These are phyloP conservation scores for Apocheima hispidaria DNA, from an alignment of 2,888 invertebrate species.

Conservation along the genomic window DNA sequence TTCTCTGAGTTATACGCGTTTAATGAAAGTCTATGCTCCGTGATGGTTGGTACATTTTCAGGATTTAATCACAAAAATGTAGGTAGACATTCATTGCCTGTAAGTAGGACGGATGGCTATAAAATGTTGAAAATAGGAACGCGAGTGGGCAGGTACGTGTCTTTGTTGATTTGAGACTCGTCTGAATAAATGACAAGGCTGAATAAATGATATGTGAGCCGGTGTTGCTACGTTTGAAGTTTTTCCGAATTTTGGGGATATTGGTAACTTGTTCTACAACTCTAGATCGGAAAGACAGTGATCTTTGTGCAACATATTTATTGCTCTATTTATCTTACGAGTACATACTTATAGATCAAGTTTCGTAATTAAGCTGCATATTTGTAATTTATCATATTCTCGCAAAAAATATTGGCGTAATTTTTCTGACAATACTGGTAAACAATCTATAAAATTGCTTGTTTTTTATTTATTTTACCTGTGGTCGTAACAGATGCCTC, in stretches of 20 bases:
- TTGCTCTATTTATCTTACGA: too few species aligned
- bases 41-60: neutral
- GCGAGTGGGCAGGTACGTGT: conserved; percentile 28
- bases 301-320: neutral
- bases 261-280: neutral
- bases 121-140: conserved; percentile 25
- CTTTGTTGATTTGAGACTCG: conserved; percentile 21
- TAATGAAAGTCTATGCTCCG: neutral
- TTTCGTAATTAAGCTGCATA: too few species aligned
- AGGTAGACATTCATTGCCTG: conserved; percentile 6
- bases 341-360: too few species aligned
- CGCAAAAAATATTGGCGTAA: too few species aligned
- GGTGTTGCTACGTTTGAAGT: conserved; percentile 11
- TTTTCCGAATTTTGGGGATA: neutral
- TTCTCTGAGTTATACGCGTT: neutral
- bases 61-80: conserved; percentile 10
- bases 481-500: too few species aligned
- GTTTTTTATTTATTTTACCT: too few species aligned
- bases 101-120: conserved; percentile 12
- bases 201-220: conserved; percentile 27
- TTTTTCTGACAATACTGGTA: too few species aligned
- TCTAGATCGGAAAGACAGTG: neutral
- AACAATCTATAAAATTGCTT: too few species aligned
- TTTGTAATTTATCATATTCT: too few species aligned
- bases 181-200: conserved; percentile 32